Conservation (phyloP, 2,888 invertebrate genomes). For the Nemoura dubitans region DNA sequence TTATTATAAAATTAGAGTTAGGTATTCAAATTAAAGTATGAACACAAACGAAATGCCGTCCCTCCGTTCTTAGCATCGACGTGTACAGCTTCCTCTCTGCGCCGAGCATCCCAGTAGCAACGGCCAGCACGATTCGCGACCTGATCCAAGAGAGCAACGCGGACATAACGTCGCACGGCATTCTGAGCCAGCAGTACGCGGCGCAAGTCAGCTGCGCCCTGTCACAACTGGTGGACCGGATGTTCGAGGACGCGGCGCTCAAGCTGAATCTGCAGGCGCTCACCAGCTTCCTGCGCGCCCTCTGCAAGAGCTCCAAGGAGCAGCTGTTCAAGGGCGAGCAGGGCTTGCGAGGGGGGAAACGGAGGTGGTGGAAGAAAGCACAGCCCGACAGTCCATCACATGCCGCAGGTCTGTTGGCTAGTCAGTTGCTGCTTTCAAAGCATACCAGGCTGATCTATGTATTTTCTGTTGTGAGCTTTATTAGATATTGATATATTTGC, state of each 20-base stretch:
- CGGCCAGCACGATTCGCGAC: conserved; percentile 72
- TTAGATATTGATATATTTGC: too few relatives aligned
- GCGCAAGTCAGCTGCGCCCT: conserved; percentile 90
- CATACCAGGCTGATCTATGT: too few relatives aligned
- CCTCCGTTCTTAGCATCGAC: conserved; percentile 80
- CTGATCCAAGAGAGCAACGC: conserved; percentile 68
- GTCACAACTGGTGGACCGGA: conserved; percentile 86
- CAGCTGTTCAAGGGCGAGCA: conserved; percentile 66
- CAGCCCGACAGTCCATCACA: conserved; percentile 60
- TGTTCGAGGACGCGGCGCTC: conserved; percentile 89
- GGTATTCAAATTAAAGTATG: too few relatives aligned
- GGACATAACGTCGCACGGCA: conserved; percentile 64
- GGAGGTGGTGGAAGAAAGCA: conserved; percentile 62
- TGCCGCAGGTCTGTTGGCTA: background rate
- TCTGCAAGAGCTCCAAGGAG: conserved; percentile 86
- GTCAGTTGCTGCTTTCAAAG: too few relatives aligned
- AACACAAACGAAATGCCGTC: too few relatives aligned
- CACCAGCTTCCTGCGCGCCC: conserved; percentile 80
- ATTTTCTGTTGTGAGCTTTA: too few relatives aligned
- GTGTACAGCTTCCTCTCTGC: conserved; percentile 83
- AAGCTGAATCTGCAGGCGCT: conserved; percentile 87
- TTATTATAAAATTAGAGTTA: too few relatives aligned
- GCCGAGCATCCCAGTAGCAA: conserved; percentile 58
- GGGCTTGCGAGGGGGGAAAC: conserved; percentile 61
- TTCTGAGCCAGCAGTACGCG: conserved; percentile 73